Evolutionary conservation across 2,113 vertebrate genomes (phyloP).

Genomic region (Ramphastos sulfuratus): DNA sequence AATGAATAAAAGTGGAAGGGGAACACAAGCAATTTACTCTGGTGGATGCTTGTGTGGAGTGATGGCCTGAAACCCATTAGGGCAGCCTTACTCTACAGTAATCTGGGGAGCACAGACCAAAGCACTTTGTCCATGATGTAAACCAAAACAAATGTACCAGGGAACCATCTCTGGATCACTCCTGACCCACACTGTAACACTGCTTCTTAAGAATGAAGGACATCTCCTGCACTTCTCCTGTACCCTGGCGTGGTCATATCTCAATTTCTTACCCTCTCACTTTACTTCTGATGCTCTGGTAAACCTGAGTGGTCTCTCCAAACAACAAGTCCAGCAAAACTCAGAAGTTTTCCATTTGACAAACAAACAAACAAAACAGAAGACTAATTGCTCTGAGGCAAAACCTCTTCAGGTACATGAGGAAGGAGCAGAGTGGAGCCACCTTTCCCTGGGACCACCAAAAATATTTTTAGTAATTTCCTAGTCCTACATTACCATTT

Average conservation of each 20-base stretch:
- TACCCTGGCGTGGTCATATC: not conserved
- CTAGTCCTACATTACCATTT: not conserved
- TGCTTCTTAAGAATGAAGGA: not conserved
- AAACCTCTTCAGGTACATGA: not conserved
- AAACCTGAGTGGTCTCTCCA: rapidly evolving
- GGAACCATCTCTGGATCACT: not conserved
- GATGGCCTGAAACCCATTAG: not conserved
- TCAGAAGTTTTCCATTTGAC: not conserved
- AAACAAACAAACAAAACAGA: not conserved
- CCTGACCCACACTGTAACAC: not conserved
- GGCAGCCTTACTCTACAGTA: rapidly evolving
- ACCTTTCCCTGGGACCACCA: not conserved
- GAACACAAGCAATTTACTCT: not conserved
- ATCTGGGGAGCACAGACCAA: rapidly evolving
- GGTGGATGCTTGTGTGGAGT: rapidly evolving
- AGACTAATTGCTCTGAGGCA: not conserved
- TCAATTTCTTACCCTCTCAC: rapidly evolving
- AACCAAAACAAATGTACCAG: not conserved
- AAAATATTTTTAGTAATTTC: not conserved
- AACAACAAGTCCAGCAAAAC: not conserved
- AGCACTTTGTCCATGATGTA: not conserved
- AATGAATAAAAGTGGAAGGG: not conserved
- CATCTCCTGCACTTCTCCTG: not conserved
- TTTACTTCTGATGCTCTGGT: not conserved
- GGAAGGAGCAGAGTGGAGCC: not conserved